Conservation (phyloP, 2,113 vertebrate genomes). For the Trochalopteron elliotii region DNA sequence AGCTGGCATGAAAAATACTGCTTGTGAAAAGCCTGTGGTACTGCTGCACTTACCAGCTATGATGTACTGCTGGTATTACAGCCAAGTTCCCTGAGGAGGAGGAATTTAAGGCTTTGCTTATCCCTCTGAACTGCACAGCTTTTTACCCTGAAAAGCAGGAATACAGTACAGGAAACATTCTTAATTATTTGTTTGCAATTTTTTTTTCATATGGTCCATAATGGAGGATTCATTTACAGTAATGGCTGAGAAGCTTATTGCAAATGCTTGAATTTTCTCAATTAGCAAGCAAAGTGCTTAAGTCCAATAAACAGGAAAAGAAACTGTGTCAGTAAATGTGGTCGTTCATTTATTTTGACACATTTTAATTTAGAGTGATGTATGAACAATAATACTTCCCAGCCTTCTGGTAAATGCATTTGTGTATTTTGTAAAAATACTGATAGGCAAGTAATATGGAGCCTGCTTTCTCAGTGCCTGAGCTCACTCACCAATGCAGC, state of each 20-base stretch:
- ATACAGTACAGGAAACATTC: neutral
- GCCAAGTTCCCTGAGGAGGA: neutral
- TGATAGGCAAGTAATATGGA: neutral
- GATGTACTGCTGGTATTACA: neutral
- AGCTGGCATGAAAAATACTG: neutral
- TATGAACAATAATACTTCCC: constrained; percentile 20
- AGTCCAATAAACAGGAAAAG: constrained; percentile 49
- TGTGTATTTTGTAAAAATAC: constrained; percentile 19
- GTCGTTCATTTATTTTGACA: constrained; percentile 52
- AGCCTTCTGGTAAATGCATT: neutral
- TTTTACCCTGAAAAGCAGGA: neutral
- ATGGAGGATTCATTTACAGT: constrained; percentile 26
- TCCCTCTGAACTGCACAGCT: neutral
- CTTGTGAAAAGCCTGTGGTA: neutral
- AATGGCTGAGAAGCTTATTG: constrained; percentile 8
- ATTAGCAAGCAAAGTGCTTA: constrained; percentile 46
- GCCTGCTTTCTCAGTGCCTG: neutral
- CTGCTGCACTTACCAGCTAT: neutral
- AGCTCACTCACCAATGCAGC: neutral
- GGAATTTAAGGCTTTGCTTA: neutral
- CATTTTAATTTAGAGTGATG: constrained; percentile 60
- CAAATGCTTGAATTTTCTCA: constrained; percentile 55
- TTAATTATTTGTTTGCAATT: neutral
- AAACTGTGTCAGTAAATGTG: constrained; percentile 35
- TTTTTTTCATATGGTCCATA: neutral